Conservation (phyloP, 1,140 invertebrate genomes). For the Theocolax elegans region DNA sequence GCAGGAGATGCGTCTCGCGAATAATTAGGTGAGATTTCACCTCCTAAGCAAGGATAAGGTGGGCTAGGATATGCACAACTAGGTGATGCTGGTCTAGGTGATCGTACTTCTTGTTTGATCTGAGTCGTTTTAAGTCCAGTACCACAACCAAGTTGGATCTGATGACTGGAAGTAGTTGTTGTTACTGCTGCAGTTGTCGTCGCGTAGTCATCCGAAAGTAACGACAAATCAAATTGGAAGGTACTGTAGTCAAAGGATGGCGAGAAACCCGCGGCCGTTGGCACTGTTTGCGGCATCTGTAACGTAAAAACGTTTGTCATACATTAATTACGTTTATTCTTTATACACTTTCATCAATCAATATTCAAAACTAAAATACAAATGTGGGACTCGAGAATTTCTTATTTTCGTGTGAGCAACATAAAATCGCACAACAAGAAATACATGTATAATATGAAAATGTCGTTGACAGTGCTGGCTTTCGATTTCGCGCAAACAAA, state of each 20-base stretch:
- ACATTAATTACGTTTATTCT: too few species aligned
- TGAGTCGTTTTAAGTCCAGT: slow-evolving; percentile 55
- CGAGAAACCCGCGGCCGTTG: slow-evolving; percentile 75
- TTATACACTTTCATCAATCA: too few species aligned
- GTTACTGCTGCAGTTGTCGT: slow-evolving; percentile 53
- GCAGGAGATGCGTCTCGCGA: slow-evolving; percentile 70
- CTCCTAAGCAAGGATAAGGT: slow-evolving; percentile 69
- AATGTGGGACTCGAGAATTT: too few species aligned
- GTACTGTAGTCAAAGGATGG: slow-evolving; percentile 75
- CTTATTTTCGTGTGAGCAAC: too few species aligned
- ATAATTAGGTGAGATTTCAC: slow-evolving; percentile 69
- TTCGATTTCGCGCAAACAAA: too few species aligned
- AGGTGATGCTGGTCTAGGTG: slow-evolving; percentile 60
- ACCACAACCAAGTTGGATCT: neutral
- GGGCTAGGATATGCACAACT: slow-evolving; percentile 68
- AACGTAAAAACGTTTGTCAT: slow-evolving; percentile 47
- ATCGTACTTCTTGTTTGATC: slow-evolving; percentile 63
- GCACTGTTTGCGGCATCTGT: slow-evolving; percentile 87
- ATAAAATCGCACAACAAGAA: too few species aligned
- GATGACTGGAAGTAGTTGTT: neutral
- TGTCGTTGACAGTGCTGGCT: too few species aligned
- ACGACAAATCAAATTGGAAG: slow-evolving; percentile 80
- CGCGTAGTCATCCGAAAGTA: slow-evolving; percentile 73
- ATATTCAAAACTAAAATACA: too few species aligned
- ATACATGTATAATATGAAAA: too few species aligned